These are phyloP conservation scores for Andricus quercusramuli DNA, from an alignment of 2,888 invertebrate genomes.

Conservation along the genomic window DNA sequence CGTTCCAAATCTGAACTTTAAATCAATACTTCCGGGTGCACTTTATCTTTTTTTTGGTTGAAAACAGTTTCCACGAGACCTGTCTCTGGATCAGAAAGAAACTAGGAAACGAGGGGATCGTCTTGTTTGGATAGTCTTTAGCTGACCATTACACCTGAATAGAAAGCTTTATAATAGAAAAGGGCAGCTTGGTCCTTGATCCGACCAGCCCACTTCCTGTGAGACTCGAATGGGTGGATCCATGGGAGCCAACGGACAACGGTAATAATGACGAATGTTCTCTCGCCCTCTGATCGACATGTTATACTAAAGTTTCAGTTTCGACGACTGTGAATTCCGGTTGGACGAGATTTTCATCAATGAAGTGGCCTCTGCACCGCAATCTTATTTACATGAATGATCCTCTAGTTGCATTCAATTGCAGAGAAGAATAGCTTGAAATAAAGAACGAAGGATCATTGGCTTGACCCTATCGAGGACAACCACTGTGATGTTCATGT, in stretches of 20 bases:
- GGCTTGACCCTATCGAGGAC: not conserved
- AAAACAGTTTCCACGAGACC: slow-evolving; percentile 17
- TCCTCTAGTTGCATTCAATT: not conserved
- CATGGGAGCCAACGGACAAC: slow-evolving; percentile 68
- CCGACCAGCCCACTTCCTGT: slow-evolving; percentile 77
- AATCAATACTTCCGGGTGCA: not conserved
- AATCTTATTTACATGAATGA: not conserved
- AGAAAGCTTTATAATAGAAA: slow-evolving; percentile 69
- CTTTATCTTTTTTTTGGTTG: not conserved
- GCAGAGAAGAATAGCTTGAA: not conserved
- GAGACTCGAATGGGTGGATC: slow-evolving; percentile 67
- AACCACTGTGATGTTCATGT: not conserved
- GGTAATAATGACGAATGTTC: slow-evolving; percentile 74
- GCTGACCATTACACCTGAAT: slow-evolving; percentile 79
- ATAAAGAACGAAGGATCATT: not conserved
- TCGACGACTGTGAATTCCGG: slow-evolving; percentile 52
- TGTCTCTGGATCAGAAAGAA: slow-evolving; percentile 15
- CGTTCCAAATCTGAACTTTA: not conserved
- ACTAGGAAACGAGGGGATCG: slow-evolving; percentile 64
- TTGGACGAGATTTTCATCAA: slow-evolving; percentile 40
- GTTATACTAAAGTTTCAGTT: slow-evolving; percentile 46
- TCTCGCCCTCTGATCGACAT: slow-evolving; percentile 55
- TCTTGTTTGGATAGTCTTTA: slow-evolving; percentile 75
- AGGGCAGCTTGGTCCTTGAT: slow-evolving; percentile 73
- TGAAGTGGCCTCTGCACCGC: slow-evolving; percentile 15